Evolutionary conservation across 1,140 invertebrate species (phyloP).

Genomic region (Drosophila aff.): DNA sequence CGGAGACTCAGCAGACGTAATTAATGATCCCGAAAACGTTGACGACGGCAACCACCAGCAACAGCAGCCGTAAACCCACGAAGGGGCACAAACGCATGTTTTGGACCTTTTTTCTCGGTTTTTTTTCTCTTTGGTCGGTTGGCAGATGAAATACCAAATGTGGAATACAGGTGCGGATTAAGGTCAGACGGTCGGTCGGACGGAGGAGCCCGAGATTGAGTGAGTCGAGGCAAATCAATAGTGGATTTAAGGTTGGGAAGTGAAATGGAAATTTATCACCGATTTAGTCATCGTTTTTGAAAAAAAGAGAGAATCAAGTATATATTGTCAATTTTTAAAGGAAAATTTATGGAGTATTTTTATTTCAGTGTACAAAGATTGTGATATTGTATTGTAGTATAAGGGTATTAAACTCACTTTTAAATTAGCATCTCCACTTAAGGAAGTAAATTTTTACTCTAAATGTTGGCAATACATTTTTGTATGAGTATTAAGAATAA

Average conservation of each 20-base stretch:
- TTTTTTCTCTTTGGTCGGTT: constrained; percentile 23
- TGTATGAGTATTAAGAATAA: no score
- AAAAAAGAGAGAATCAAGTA: background rate
- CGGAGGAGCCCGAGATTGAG: constrained; percentile 4
- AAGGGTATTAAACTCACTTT: background rate
- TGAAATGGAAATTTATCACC: constrained; percentile 35
- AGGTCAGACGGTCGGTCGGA: constrained; percentile 48
- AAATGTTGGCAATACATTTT: background rate
- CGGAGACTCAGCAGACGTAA: constrained; percentile 62
- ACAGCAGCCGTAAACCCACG: constrained; percentile 40
- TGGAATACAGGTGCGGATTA: constrained; percentile 78
- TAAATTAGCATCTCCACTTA: background rate
- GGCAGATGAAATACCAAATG: constrained; percentile 40
- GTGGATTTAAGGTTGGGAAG: constrained; percentile 41
- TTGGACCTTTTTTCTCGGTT: constrained; percentile 28
- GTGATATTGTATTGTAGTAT: no score
- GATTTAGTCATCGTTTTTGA: constrained; percentile 2
- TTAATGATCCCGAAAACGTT: constrained; percentile 81
- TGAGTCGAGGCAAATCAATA: constrained; percentile 13
- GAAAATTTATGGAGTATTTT: background rate
- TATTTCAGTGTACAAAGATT: no score
- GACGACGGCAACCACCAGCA: constrained; percentile 51
- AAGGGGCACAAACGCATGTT: constrained; percentile 66
- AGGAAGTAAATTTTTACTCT: background rate
- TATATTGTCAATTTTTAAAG: background rate